phyloP scores from a whole-genome alignment of 2,113 vertebrate species.

The Phalacrocorax brasilianus region DNA sequence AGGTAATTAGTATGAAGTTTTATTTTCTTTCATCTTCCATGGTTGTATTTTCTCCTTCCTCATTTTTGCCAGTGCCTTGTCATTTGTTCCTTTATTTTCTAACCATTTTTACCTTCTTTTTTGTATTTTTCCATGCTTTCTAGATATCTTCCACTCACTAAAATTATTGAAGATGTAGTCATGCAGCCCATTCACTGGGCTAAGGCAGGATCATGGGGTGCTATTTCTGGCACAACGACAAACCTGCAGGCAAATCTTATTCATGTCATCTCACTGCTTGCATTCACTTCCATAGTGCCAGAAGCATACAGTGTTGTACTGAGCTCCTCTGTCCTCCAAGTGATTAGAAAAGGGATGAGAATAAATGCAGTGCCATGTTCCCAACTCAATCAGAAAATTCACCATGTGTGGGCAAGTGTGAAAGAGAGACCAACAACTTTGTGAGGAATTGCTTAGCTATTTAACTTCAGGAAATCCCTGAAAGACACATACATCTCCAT shows the following conservation, averaged over 20 bases:
- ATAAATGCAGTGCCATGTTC: neutral
- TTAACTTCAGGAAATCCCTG: neutral
- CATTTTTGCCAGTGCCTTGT: neutral
- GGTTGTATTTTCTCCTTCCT: neutral
- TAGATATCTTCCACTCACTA: neutral
- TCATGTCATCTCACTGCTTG: neutral
- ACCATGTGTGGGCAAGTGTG: neutral
- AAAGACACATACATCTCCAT: neutral
- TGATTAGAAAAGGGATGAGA: neutral
- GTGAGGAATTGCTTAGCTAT: neutral
- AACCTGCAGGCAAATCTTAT: neutral
- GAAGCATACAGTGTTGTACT: accelerated
- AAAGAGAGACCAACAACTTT: neutral
- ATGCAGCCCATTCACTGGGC: neutral
- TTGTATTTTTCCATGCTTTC: neutral
- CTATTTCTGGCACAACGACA: neutral
- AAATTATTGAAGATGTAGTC: neutral
- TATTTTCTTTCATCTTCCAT: neutral
- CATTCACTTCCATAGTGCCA: neutral
- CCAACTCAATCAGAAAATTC: neutral
- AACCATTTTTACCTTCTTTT: neutral
- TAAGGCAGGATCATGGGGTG: neutral
- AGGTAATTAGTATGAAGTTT: neutral
- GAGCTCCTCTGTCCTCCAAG: neutral
- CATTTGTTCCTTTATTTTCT: neutral